phyloP scores from a whole-genome alignment of 2,888 invertebrate species.

The Nymphalis polychloros region DNA sequence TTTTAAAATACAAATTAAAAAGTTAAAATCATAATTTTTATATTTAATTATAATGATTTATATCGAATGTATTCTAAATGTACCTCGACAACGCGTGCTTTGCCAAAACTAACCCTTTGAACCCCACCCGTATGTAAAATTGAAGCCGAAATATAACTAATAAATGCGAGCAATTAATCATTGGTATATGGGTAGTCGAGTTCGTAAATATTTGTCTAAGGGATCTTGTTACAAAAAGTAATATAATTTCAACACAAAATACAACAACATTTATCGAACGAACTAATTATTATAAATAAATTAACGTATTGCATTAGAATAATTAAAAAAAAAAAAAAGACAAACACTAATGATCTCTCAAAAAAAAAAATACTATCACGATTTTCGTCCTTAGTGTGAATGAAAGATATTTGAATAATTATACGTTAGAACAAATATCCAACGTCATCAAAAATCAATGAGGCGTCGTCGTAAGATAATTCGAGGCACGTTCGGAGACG shows the following conservation, averaged over 20 bases:
- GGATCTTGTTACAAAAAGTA: not conserved
- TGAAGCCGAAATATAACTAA: constrained; percentile 70
- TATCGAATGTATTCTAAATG: too few relatives aligned
- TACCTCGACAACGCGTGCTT: too few relatives aligned
- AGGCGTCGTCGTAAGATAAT: constrained; percentile 57
- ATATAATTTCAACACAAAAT: too few relatives aligned
- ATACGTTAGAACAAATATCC: constrained; percentile 43
- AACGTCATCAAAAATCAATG: constrained; percentile 74
- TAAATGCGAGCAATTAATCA: constrained; percentile 80
- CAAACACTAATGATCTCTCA: not conserved
- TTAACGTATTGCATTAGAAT: too few relatives aligned
- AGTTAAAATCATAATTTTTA: too few relatives aligned
- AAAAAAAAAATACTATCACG: not conserved
- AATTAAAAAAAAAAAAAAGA: too few relatives aligned
- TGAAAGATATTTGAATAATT: constrained; percentile 5
- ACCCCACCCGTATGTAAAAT: constrained; percentile 58
- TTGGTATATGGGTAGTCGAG: constrained; percentile 51
- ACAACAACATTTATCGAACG: too few relatives aligned
- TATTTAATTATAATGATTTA: too few relatives aligned
- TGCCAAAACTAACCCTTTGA: constrained; percentile 67
- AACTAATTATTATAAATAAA: too few relatives aligned
- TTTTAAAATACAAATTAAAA: too few relatives aligned
- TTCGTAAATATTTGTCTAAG: constrained; percentile 5
- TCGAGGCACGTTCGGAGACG: constrained; percentile 47
- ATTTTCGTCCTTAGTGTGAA: not conserved